Evolutionary conservation across 2,888 invertebrate genomes (phyloP).

Genomic region (Criorhina ranunculi): DNA sequence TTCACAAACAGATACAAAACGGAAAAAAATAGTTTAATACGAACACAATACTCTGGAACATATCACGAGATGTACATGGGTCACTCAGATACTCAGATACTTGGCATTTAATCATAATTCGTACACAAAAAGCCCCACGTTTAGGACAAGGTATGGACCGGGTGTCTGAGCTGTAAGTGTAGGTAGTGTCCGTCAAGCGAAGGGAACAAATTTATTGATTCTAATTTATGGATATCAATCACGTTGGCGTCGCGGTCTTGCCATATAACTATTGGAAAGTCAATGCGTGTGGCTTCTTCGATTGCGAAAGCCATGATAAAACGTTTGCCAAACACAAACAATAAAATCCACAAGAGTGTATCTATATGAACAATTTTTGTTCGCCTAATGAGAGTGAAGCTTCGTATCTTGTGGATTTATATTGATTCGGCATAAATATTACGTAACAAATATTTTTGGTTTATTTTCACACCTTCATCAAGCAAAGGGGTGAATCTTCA

Average conservation of each 20-base stretch:
- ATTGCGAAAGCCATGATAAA: slow-evolving; percentile 29
- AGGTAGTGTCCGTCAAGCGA: slow-evolving; percentile 49
- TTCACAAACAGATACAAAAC: slow-evolving; percentile 32
- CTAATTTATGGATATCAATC: slow-evolving; percentile 76
- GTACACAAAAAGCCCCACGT: slow-evolving; percentile 49
- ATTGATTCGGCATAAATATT: slow-evolving; percentile 60
- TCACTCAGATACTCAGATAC: slow-evolving; percentile 37
- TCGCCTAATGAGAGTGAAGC: slow-evolving; percentile 48
- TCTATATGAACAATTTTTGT: slow-evolving; percentile 1
- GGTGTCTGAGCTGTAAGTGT: slow-evolving; percentile 42
- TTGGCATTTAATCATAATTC: slow-evolving; percentile 72
- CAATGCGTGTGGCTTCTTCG: slow-evolving; percentile 4
- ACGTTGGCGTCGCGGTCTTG: slow-evolving; percentile 64
- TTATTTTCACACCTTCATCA: slow-evolving; percentile 69
- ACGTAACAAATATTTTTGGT: slow-evolving; percentile 47
- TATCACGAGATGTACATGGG: slow-evolving; percentile 54
- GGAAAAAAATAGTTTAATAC: slow-evolving; percentile 69
- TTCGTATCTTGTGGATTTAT: slow-evolving; percentile 33
- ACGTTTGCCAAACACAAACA: slow-evolving; percentile 54
- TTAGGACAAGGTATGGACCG: slow-evolving; percentile 60
- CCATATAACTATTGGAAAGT: neutral
- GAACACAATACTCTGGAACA: slow-evolving; percentile 59
- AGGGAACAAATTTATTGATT: slow-evolving; percentile 68
- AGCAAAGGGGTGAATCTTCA: neutral
- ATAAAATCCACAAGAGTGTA: neutral